Evolutionary conservation across 2,888 invertebrate genomes (phyloP), one percentile per base, ranked within the genome.

Genomic region (Trachelus iudaicus): DNA sequence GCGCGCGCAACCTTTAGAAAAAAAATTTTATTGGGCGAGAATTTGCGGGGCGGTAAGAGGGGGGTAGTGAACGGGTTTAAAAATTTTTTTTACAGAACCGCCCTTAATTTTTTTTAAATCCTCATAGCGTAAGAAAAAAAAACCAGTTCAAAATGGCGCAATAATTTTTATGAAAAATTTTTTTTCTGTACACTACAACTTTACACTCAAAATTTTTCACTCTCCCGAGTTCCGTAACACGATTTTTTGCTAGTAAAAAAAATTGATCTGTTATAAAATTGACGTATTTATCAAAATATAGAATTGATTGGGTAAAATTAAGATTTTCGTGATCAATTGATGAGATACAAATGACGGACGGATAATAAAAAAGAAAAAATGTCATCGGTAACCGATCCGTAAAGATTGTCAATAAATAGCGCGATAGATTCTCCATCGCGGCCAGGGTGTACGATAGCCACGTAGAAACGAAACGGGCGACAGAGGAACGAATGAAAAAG

Each of bases 381-480:
- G 6, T 56, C 1, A 6, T 23, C 9, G 1, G 40, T 56, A 23
- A 56, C 2, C 23, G 23, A 56, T 23, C 23, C 23, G 40, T 1
- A 2, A 40, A 9, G 40, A 56, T 40, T 56, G 23, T 0, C 23
- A 15, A 40, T 40, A 40, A 40, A 6, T 56, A 23, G 23, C 40
- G 40, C 40, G 23, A 56, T 23, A 56, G 40, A 56, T 56, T 23
- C 23, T 23, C 40, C 40, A 56, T 15, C 40, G 40, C 23, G 40
- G 23, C 2, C 23, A 40, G 40, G 23, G 23, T 9, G 15, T 56
- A 56, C 40, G 40, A 56, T 23, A 23, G 40, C 40, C 40, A 56
- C 40, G 40, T 56, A 56, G 40, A 56, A 56, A 56, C 73, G 77
- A 78, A 79, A 74, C 77, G 68, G 76, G 79, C 35, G 79, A 79